phyloP scores from a whole-genome alignment of 2,113 vertebrate genomes.

The Cairina moschata region DNA sequence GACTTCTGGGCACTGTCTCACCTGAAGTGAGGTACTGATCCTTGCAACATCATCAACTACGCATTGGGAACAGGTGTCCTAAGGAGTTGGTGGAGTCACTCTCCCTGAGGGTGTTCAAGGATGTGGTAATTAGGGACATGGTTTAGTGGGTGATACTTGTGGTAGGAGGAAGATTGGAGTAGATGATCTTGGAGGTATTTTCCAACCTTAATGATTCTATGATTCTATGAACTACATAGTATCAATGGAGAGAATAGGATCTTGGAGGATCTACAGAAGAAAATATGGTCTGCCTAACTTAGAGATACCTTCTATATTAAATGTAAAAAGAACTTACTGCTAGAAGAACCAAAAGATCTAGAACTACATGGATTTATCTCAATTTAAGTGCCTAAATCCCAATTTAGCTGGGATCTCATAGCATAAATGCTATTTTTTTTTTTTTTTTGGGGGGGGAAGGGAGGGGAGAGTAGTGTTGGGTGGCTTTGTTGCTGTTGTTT shows the following conservation, averaged over 20 bases:
- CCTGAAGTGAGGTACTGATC: background rate
- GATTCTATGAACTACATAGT: background rate
- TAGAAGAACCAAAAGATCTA: background rate
- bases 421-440: background rate
- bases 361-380: background rate
- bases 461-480: no score
- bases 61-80: no score
- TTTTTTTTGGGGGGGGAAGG: no score
- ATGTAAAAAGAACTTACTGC: background rate
- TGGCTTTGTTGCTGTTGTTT: background rate
- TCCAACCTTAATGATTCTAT: no score
- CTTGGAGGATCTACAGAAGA: background rate
- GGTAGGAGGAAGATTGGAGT: no score
- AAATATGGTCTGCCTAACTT: background rate
- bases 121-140: no score
- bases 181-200: no score
- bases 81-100: no score
- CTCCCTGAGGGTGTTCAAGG: no score
- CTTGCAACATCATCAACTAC: background rate
- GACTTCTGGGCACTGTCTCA: background rate
- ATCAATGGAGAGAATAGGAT: background rate
- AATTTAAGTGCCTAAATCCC: background rate
- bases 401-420: background rate
- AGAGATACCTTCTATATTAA: background rate
- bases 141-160: no score